These are phyloP conservation scores for Hirundo rustica DNA, from an alignment of 2,797 vertebrate species.

Conservation along the genomic window DNA sequence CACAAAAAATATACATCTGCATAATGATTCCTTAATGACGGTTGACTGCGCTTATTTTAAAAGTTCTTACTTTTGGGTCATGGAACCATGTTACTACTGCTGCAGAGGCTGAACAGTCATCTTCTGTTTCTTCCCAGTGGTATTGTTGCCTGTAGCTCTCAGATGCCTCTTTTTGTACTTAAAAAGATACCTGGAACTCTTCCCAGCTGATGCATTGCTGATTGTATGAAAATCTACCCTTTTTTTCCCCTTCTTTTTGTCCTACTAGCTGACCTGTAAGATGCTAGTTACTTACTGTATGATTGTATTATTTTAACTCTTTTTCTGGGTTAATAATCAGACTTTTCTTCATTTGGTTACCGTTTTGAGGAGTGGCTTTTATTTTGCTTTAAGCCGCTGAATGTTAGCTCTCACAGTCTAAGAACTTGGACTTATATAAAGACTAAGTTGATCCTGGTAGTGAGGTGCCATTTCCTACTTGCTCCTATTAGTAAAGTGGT, in stretches of 20 bases:
- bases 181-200: not conserved
- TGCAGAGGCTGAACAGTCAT: not conserved
- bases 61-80: not conserved
- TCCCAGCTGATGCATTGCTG: not conserved
- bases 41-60: not conserved
- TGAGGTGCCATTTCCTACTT: not conserved
- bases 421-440: not conserved
- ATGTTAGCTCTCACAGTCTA: not conserved
- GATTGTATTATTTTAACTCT: not conserved
- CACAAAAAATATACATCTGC: not conserved
- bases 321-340: not conserved
- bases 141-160: not conserved
- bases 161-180: not conserved
- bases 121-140: not conserved
- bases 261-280: not conserved
- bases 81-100: not conserved
- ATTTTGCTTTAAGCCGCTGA: not conserved
- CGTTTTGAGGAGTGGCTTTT: not conserved
- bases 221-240: not conserved
- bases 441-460: not conserved
- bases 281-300: not conserved
- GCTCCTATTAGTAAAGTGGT: not conserved
- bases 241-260: not conserved
- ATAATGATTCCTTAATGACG: not conserved
- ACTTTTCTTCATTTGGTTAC: not conserved